Evolutionary conservation across 2,113 vertebrate species (phyloP).

Genomic region (Naja naja): DNA sequence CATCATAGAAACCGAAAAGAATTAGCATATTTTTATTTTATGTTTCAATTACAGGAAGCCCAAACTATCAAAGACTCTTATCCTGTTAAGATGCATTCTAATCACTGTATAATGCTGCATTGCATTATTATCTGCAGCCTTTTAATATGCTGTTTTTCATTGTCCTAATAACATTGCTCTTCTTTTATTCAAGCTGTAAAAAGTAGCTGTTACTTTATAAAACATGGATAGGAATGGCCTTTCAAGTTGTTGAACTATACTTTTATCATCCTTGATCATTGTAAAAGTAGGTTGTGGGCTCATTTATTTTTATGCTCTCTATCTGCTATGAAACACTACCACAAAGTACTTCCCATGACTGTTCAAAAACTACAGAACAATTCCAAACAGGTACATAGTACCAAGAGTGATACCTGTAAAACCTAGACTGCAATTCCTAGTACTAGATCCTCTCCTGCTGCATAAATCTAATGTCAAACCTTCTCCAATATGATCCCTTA

Average conservation of each 20-base stretch:
- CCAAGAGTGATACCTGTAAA: background rate
- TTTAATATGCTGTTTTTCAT: background rate
- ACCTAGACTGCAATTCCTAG: background rate
- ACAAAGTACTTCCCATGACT: background rate
- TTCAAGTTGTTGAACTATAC: background rate
- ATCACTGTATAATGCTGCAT: too few species aligned
- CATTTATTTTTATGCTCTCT: background rate
- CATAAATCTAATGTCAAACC: background rate
- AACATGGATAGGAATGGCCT: background rate
- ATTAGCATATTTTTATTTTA: too few species aligned
- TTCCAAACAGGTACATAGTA: background rate
- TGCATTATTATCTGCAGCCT: too few species aligned
- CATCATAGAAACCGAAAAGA: too few species aligned
- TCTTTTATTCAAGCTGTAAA: background rate
- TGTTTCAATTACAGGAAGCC: too few species aligned
- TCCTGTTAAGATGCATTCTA: too few species aligned
- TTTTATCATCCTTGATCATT: background rate
- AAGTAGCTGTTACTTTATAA: background rate
- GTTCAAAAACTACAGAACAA: background rate
- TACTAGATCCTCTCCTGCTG: background rate
- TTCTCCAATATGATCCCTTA: too few species aligned
- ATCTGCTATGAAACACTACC: background rate
- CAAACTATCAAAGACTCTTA: too few species aligned
- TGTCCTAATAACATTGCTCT: background rate
- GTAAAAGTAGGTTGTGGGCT: background rate